Evolutionary conservation across 2,888 invertebrate genomes (phyloP).

Genomic region (Caenorhabditis drosophilae): DNA sequence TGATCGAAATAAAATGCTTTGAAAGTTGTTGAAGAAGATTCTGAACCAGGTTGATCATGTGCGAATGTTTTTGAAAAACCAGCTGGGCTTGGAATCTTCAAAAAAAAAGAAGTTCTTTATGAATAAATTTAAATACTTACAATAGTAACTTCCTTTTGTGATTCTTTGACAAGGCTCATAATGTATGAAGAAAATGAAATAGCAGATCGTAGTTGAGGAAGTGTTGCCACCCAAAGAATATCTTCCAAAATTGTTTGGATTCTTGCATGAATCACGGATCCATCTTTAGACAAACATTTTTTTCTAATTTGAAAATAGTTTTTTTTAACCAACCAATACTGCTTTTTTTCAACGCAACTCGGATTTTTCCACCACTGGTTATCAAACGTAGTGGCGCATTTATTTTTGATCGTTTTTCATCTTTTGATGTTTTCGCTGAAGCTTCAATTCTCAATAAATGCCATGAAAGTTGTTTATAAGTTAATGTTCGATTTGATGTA

Average conservation of each 20-base stretch:
- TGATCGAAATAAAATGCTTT: conserved; percentile 87
- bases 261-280: conserved; percentile 87
- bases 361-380: conserved; percentile 89
- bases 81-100: conserved; percentile 13
- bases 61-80: conserved; percentile 1
- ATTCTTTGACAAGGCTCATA: conserved; percentile 81
- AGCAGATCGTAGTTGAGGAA: conserved; percentile 68
- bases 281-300: too few relatives aligned
- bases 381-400: conserved; percentile 82
- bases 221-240: conserved; percentile 83
- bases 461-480: conserved; percentile 96
- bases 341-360: conserved; percentile 90
- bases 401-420: conserved; percentile 49
- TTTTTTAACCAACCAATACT: too few relatives aligned
- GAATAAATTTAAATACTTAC: conserved; percentile 11
- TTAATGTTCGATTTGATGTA: conserved; percentile 84
- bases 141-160: conserved; percentile 26
- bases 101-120: conserved; percentile 1
- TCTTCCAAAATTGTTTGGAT: conserved; percentile 91
- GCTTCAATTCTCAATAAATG: conserved; percentile 80
- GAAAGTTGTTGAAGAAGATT: conserved; percentile 75
- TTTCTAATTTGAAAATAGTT: too few relatives aligned
- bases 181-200: conserved; percentile 84
- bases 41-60: conserved; percentile 8
- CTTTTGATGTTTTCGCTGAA: conserved; percentile 46